Base-by-base conservation (phyloP, 2,113 vertebrate genomes). In the Lucifuga dentata region DNA sequence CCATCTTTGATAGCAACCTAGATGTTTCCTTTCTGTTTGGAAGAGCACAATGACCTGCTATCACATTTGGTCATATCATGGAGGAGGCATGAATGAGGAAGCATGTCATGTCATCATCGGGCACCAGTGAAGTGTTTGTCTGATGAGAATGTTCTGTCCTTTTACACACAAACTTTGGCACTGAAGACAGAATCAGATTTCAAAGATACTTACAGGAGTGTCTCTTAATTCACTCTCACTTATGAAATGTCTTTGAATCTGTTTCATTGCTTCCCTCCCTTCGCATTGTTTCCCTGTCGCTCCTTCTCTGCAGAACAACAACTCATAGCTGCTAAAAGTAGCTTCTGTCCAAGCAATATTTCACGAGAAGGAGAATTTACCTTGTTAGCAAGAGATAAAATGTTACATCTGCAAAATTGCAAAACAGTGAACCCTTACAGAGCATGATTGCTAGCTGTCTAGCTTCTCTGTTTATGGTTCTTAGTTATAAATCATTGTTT, bases 401-500 rank as follows among this genome's bases (percentile, higher is more conserved):
- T 21, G 70, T 11, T 33, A 43, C 45, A 60, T 66, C 48, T 70
- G 63, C 53, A 19, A 52, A 39, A 57, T 56, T 76, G 52, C 43
- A 59, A 62, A 75, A 81, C 13, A 15, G 33, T 46, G 39, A 68
- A 58, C 63, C 68, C 68, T 63, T 51, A 53, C 58, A 46, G 46
- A 53, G 63, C 33, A 12, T 83, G 73, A 92, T 53, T 79, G 77
- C 73, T 60, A 16, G 63, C 64, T 78, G 45, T 73, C 12, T 73
- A 36, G 70, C 77, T 83, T 52, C 60, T 61, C 24, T 88, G 86
- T 88, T 88, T 83, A 79, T 53, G 68, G 55, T 80, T 81, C 74
- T 79, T 51, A 53, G 58, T 26, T 49, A 48, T 63, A 86, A 91
- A 88, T 81, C n/a, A 84, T 80, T 88, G 83, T 89, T 91, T 91